Percentiles rank a stretch among this genome's conserved stretches.
Conservation (phyloP, 2,888 invertebrate genomes). For the Drosophila demipolita region DNA sequence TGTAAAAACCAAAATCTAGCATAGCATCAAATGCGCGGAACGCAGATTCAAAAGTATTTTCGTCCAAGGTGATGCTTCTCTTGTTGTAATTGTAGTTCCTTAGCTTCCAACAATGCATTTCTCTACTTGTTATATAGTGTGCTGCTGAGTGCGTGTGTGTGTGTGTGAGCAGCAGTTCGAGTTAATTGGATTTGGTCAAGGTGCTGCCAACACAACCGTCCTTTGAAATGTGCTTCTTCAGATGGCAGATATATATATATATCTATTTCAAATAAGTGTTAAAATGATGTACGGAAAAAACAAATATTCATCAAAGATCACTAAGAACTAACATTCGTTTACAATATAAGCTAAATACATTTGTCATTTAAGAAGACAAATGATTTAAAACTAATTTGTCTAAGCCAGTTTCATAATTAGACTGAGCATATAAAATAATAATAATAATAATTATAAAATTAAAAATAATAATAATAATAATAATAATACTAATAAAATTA, state of each 20-base stretch:
- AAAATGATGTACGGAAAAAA: neutral
- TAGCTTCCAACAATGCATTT: conserved; percentile 28
- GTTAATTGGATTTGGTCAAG: conserved; percentile 77
- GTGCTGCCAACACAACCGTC: conserved; percentile 50
- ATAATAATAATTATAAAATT: no score
- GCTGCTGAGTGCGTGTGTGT: conserved; percentile 11
- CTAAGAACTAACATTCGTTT: neutral
- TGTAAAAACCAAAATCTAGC: conserved; percentile 73
- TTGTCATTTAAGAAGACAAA: neutral
- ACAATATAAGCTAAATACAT: neutral
- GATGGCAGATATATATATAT: no score
- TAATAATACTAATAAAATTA: no score
- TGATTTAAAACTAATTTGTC: neutral
- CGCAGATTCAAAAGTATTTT: conserved; percentile 53
- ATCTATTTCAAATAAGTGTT: neutral
- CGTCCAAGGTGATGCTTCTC: conserved; percentile 43
- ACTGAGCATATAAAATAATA: neutral
- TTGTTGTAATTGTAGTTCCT: conserved; percentile 36
- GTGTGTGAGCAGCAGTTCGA: conserved; percentile 57
- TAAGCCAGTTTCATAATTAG: accelerated
- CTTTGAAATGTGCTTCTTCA: conserved; percentile 48
- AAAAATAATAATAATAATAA: no score
- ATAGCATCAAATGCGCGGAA: conserved; percentile 69
- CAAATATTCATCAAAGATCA: neutral
- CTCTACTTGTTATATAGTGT: conserved; percentile 1